phyloP scores from a whole-genome alignment of 1,140 invertebrate genomes.

The Catajapyx aquilonaris region DNA sequence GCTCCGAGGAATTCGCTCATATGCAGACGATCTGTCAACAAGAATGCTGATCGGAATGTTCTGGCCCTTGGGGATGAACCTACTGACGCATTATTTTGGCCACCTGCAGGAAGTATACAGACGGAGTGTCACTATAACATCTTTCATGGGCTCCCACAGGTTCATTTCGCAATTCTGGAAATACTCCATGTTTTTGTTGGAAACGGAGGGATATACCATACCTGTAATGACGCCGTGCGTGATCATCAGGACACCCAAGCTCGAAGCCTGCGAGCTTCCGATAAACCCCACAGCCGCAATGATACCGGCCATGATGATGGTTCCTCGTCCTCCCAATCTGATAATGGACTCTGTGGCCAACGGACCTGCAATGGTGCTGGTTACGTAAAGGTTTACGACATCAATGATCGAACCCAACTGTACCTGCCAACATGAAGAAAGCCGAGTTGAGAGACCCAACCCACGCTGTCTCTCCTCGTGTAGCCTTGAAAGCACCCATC shows the following conservation, averaged over 20 bases:
- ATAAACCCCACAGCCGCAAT: conserved; percentile 26
- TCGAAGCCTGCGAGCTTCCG: conserved; percentile 24
- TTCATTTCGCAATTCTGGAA: too few relatives aligned
- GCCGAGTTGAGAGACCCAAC: conserved; percentile 16
- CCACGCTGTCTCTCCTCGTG: conserved; percentile 16
- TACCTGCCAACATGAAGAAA: conserved; percentile 14
- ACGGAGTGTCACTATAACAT: too few relatives aligned
- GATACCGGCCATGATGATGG: conserved; percentile 26
- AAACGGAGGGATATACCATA: too few relatives aligned
- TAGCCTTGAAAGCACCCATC: conserved; percentile 13
- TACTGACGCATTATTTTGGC: too few relatives aligned
- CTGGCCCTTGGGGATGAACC: too few relatives aligned
- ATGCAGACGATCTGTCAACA: too few relatives aligned
- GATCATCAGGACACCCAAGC: conserved; percentile 25
- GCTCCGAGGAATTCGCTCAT: too few relatives aligned
- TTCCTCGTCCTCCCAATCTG: conserved; percentile 24
- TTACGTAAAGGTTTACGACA: conserved; percentile 3
- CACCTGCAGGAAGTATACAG: too few relatives aligned
- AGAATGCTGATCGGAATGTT: too few relatives aligned
- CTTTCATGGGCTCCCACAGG: too few relatives aligned
- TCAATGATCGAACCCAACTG: conserved; percentile 1
- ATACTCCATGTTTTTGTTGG: too few relatives aligned
- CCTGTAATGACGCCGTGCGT: conserved; percentile 33
- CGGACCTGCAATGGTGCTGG: conserved; percentile 14
- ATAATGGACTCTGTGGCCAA: conserved; percentile 13